phyloP scores from a whole-genome alignment of 1,140 invertebrate species.

The Batillaria attramentaria region DNA sequence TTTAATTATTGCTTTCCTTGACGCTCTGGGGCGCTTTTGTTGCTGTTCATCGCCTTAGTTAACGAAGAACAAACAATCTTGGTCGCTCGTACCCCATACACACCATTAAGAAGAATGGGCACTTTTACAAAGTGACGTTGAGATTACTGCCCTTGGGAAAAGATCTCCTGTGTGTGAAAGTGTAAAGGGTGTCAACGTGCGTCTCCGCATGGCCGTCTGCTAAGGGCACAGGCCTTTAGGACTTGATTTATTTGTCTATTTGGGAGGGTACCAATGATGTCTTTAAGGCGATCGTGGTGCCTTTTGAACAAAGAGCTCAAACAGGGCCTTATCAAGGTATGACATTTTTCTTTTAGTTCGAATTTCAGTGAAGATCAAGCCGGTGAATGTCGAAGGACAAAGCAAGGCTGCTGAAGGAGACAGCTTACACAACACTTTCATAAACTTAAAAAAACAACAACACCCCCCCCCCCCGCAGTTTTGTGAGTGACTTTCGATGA shows the following conservation, averaged over 20 bases:
- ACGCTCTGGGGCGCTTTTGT: too few species aligned
- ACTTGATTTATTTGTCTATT: neutral
- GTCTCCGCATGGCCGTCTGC: constrained; percentile 16
- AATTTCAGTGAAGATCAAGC: constrained; percentile 10
- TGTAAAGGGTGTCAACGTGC: neutral
- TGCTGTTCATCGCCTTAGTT: neutral
- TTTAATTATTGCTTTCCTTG: too few species aligned
- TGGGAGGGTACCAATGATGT: neutral
- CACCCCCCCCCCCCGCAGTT: too few species aligned
- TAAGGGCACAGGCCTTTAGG: neutral
- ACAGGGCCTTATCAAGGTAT: constrained; percentile 12
- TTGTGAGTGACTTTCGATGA: too few species aligned
- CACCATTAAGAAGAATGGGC: neutral
- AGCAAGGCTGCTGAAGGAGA: neutral
- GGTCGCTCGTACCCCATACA: too few species aligned
- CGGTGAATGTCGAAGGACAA: neutral
- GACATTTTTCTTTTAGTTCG: neutral
- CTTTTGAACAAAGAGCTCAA: constrained; percentile 13
- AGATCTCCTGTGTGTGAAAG: neutral
- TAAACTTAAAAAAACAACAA: too few species aligned
- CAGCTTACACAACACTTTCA: neutral
- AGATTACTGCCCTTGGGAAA: neutral
- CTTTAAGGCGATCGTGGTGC: neutral
- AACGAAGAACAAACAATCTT: too few species aligned
- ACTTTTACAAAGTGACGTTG: neutral